Percentiles rank a stretch among this genome's conserved stretches.
Conservation (phyloP, 2,888 invertebrate species). For the Ochropacha duplaris region DNA sequence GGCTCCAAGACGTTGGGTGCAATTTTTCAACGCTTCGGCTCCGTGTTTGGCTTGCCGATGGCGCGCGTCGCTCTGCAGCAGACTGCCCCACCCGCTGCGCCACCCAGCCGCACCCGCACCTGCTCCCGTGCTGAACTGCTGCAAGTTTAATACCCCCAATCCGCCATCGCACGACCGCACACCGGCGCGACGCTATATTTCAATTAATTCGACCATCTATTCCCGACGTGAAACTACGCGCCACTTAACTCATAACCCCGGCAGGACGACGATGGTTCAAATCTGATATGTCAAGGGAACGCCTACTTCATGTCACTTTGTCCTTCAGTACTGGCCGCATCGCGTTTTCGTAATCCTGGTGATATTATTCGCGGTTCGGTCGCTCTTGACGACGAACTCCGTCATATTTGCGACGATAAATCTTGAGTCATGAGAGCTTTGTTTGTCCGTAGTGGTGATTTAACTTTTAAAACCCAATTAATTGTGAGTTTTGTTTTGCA, state of each 20-base stretch:
- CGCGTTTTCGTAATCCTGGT: constrained; percentile 23
- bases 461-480: constrained; percentile 61
- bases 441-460: constrained; percentile 46
- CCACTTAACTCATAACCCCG: constrained; percentile 64
- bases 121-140: constrained; percentile 66
- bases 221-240: constrained; percentile 64
- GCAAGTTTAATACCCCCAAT: constrained; percentile 79
- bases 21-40: constrained; percentile 78
- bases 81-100: constrained; percentile 24
- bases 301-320: constrained; percentile 39
- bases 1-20: constrained; percentile 72
- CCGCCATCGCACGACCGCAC: constrained; percentile 70
- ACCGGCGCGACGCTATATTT: constrained; percentile 76
- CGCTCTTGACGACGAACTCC: constrained; percentile 26
- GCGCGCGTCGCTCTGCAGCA: constrained; percentile 52
- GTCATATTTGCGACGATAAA: constrained; percentile 47
- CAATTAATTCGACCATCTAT: constrained; percentile 79
- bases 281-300: constrained; percentile 36
- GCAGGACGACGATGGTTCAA: constrained; percentile 30
- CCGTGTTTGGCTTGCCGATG: constrained; percentile 72
- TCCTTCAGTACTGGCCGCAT: constrained; percentile 15
- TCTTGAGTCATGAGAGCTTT: constrained; percentile 49
- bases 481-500: constrained; percentile 66
- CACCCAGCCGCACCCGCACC: constrained; percentile 48
- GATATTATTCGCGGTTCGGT: constrained; percentile 26